Conservation (phyloP, 92 coral and sea anemone genomes). For the Epizoanthus ramosus region DNA sequence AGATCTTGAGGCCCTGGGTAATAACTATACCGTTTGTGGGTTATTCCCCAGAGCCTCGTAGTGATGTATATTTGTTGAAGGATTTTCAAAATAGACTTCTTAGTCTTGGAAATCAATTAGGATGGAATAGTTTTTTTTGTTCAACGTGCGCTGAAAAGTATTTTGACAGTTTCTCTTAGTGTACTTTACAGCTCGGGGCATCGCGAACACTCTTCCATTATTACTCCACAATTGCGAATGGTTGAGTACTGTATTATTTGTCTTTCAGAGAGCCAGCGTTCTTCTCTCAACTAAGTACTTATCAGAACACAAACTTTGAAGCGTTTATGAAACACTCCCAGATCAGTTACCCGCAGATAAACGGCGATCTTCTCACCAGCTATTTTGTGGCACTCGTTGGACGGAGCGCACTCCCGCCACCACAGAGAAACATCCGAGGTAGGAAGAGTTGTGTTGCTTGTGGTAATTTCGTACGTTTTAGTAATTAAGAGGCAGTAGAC, state of each 20-base stretch:
- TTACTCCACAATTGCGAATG: not conserved
- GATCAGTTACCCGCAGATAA: constrained; percentile 73
- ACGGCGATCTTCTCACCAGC: constrained; percentile 64
- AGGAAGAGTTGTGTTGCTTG: not conserved
- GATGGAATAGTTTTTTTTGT: too few relatives aligned
- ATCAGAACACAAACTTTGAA: constrained; percentile 71
- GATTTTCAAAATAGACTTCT: too few relatives aligned
- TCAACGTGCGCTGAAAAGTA: too few relatives aligned
- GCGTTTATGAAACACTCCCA: constrained; percentile 73
- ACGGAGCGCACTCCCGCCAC: constrained; percentile 64
- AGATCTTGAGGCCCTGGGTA: too few relatives aligned
- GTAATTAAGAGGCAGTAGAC: too few relatives aligned
- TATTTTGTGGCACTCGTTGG: constrained; percentile 73
- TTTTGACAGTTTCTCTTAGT: too few relatives aligned
- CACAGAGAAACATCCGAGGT: constrained; percentile 78
- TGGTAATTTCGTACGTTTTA: not conserved
- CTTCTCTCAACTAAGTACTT: constrained; percentile 76
- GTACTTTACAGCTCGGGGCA: too few relatives aligned
- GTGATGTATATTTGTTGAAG: too few relatives aligned
- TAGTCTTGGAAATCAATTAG: too few relatives aligned
- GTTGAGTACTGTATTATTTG: not conserved
- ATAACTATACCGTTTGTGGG: too few relatives aligned
- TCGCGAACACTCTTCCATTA: too few relatives aligned
- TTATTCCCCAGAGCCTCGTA: too few relatives aligned
- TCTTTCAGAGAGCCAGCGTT: constrained; percentile 72